Conservation (phyloP, 37 sponge, comb jelly and placozoan species). For the Oscarella lobularis region DNA sequence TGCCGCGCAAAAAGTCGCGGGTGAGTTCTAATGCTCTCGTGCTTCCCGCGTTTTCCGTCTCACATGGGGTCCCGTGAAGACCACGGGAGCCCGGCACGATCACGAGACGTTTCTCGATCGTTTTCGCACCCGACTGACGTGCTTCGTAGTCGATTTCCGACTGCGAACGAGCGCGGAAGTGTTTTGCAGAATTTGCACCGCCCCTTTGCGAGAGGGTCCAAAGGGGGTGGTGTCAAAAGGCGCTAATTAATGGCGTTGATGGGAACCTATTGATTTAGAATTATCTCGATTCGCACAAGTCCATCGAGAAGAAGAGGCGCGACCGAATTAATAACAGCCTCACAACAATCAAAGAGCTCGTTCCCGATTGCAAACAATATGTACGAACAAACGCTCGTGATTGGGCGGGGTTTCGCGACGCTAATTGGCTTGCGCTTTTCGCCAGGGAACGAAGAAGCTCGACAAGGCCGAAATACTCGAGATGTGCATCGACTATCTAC, state of each 20-base stretch:
- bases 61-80: background rate
- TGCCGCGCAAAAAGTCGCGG: slow-evolving; percentile 67
- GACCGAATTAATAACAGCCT: slow-evolving; percentile 66
- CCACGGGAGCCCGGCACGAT: too few relatives aligned
- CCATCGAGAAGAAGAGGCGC: slow-evolving; percentile 74
- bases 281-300: slow-evolving; percentile 79
- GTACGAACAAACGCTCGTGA: background rate
- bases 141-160: too few relatives aligned
- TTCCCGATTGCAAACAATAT: slow-evolving; percentile 76
- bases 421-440: background rate
- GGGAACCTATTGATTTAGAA: slow-evolving; percentile 19
- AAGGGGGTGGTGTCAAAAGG: background rate
- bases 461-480: slow-evolving; percentile 88
- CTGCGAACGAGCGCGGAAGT: too few relatives aligned
- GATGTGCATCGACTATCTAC: slow-evolving; percentile 69
- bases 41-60: background rate
- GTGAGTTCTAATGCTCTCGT: slow-evolving; percentile 21
- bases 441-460: slow-evolving; percentile 65
- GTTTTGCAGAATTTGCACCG: background rate
- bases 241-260: background rate
- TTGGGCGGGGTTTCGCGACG: background rate
- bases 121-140: too few relatives aligned
- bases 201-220: too few relatives aligned
- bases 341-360: slow-evolving; percentile 36
- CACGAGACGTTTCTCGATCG: too few relatives aligned